Evolutionary conservation across 2,113 vertebrate species (phyloP), one percentile per base, ranked within the genome.

Genomic region (Grantiella picta): DNA sequence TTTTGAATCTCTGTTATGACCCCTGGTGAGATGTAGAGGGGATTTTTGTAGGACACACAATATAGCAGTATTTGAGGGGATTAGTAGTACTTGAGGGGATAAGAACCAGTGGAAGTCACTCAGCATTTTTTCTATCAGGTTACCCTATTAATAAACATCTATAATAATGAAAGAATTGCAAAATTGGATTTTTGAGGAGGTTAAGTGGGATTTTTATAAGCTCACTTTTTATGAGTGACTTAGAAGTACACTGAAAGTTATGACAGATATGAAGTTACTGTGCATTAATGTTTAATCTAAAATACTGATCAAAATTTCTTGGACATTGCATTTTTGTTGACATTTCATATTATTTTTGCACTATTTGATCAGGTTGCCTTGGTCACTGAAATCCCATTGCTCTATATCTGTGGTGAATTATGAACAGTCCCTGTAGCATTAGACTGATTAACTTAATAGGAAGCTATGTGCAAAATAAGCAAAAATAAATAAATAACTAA

Each of bases 391-490:
- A 60, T 90, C 35, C 7, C 24, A 73, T 92, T 83, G n/a, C 59
- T 92, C 54, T 83, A 10, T 79, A 71, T 78, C 29, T 86, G 15
- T 59, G 40, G 44, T 92, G 60, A 91, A 52, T 91, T 89, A 89
- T 91, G 56, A 86, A 65, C 56, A 82, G 80, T 76, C 86, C 73
- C 94, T 69, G 53, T 69, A 60, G 91, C 40, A 82, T 90, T 89
- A 71, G 44, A 50, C 77, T 92, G 92, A 95, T 97, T 95, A 96
- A 87, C 61, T 91, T 92, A 97, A 95, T 63, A 79, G 91, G 61
- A 81, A 86, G 28, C 77, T 89, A 60, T 94, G 92, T 96, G 93
- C 92, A 95, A 94, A 95, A 95, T 89, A 94, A 95, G 91, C 95
- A 91, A 69, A 94, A 94, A 76, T 66, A 95, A 94, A 92, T 76